Conservation (phyloP, 2,797 vertebrate species). For the Sebastolobus alascanus region DNA sequence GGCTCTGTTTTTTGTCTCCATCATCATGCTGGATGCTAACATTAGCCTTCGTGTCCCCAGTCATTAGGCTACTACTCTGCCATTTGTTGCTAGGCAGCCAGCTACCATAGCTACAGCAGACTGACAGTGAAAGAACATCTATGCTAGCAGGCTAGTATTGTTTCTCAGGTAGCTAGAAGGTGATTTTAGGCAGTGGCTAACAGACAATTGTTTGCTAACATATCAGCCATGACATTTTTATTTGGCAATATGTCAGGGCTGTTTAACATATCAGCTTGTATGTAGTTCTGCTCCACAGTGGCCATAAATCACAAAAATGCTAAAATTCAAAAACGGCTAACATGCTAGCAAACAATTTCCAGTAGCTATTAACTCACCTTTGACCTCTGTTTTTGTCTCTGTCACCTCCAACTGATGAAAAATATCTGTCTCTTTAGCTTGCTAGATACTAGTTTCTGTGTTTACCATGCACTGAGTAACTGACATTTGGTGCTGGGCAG, state of each 20-base stretch:
- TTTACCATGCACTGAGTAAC: too few species aligned
- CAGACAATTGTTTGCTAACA: not conserved
- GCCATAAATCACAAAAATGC: not conserved
- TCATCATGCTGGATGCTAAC: not conserved
- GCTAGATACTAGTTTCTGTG: not conserved
- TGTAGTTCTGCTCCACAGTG: not conserved
- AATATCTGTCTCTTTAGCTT: not conserved
- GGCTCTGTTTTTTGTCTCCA: not conserved
- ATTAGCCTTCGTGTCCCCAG: not conserved
- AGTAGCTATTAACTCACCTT: not conserved
- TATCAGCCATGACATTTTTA: not conserved
- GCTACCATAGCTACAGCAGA: not conserved
- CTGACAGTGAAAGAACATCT: not conserved
- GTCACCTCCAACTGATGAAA: not conserved
- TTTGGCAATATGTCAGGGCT: not conserved
- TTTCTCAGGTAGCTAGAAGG: not conserved
- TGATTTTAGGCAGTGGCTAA: not conserved
- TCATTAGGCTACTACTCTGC: not conserved
- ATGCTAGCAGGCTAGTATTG: not conserved
- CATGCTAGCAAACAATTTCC: not conserved
- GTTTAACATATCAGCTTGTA: not conserved
- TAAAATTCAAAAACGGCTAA: not conserved
- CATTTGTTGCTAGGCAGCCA: not conserved
- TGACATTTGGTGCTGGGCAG: not conserved
- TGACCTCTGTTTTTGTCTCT: not conserved